These are phyloP conservation scores for Epinephelus awoara DNA, from an alignment of 2,797 vertebrate genomes.

Conservation along the genomic window DNA sequence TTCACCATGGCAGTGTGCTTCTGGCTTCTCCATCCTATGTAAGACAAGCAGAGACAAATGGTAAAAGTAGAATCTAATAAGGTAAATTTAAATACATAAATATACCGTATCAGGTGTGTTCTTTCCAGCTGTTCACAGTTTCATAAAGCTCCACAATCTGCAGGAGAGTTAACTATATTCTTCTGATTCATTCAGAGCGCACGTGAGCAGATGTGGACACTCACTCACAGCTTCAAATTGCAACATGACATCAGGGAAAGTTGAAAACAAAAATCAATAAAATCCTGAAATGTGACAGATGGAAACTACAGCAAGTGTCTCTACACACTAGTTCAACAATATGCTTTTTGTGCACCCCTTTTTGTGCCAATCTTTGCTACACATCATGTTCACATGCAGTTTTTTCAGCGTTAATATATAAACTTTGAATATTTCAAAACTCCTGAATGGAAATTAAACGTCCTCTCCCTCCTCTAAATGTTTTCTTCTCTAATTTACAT, in stretches of 20 bases:
- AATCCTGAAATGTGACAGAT: no score
- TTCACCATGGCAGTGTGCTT: constrained; percentile 37
- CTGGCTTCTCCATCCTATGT: constrained; percentile 70
- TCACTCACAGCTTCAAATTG: not conserved
- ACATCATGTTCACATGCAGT: constrained; percentile 16
- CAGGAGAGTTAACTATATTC: constrained; percentile 29
- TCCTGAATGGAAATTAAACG: constrained; percentile 8
- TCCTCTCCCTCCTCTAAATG: constrained; percentile 8
- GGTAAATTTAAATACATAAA: not conserved
- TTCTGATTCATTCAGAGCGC: not conserved
- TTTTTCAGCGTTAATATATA: constrained; percentile 14
- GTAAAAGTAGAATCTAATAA: not conserved
- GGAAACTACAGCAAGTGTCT: no score
- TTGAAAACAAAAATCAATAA: no score
- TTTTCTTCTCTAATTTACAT: constrained; percentile 50
- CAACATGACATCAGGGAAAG: no score
- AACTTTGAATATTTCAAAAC: constrained; percentile 31
- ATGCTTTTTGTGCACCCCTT: no score
- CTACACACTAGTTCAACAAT: no score
- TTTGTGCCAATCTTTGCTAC: not conserved
- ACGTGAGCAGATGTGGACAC: not conserved
- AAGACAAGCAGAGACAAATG: constrained; percentile 20
- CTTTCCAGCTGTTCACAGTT: constrained; percentile 51
- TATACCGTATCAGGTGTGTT: not conserved
- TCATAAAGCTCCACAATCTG: constrained; percentile 84